Evolutionary conservation across 2,113 vertebrate genomes (phyloP), one percentile per base, ranked within the genome.

Genomic region (Lanius ludovicianus): DNA sequence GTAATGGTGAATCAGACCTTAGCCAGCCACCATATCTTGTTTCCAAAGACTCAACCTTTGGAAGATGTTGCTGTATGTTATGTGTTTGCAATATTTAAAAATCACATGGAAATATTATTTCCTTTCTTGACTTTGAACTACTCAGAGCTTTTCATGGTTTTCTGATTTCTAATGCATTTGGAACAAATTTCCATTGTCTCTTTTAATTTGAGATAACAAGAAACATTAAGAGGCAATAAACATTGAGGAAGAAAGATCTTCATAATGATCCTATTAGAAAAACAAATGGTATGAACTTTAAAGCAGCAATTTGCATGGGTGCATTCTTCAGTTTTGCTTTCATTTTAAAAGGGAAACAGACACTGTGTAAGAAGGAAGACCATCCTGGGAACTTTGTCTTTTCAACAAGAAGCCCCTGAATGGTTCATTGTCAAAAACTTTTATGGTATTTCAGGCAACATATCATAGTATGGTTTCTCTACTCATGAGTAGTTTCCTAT

Each of bases 111-210:
- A 91, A 95, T 87, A n/a, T 44, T 62, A 49, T 57, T 92, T 90
- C 15, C 15, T 84, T 71, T 44, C 39, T 91, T 21, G 6, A 64
- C 27, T 88, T 60, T 50, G 87, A 95, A 63, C 39, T 87, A 57
- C 60, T 80, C 33, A 84, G 92, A 87, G 37, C 39, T 87, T 94
- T 94, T 94, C 41, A 89, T 50, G 53, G 35, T 44, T 63, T 93
- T 96, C 91, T 95, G 39, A 74, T 79, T 97, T 96, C 95, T 90
- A 92, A 89, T n/a, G 63, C 28, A 91, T 95, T 96, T 71, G 15
- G 60, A 89, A 88, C 31, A 68, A 88, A 96, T 95, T 91, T 96
- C 17, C 73, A 75, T 87, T 93, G 60, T 96, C 76, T 97, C 35
- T 95, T 95, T 94, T 93, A 95, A 92, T 91, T 75, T 64, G 49